Evolutionary conservation across 1,140 invertebrate genomes (phyloP).

Genomic region (Brachionus rubens): DNA sequence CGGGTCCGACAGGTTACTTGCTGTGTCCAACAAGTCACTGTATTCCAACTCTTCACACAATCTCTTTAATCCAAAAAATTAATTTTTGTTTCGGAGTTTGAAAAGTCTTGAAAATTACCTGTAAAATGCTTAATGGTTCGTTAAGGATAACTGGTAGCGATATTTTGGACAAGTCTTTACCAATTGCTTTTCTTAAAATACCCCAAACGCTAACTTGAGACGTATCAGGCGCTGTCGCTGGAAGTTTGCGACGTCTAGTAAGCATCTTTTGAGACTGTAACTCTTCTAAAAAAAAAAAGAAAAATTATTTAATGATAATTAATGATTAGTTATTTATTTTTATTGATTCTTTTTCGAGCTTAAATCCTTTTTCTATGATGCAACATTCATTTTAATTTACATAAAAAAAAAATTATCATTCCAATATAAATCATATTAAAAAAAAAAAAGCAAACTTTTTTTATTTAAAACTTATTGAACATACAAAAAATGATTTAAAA

Average conservation of each 20-base stretch:
- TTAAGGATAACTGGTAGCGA: conserved; percentile 60
- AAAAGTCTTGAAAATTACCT: conserved; percentile 49
- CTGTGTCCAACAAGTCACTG: conserved; percentile 58
- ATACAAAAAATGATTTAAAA: too few relatives aligned
- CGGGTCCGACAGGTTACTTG: conserved; percentile 54
- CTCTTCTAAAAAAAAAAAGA: conserved; percentile 18
- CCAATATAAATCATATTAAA: too few relatives aligned
- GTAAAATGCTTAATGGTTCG: conserved; percentile 58
- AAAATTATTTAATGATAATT: background rate
- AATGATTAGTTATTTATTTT: too few relatives aligned
- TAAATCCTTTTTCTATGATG: too few relatives aligned
- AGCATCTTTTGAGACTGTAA: conserved; percentile 55
- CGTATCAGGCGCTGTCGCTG: conserved; percentile 69
- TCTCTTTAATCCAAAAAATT: conserved; percentile 50
- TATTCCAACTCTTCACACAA: conserved; percentile 61
- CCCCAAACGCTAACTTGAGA: conserved; percentile 76
- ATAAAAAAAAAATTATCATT: conserved; percentile 30
- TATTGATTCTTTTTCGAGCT: too few relatives aligned
- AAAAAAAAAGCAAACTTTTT: too few relatives aligned
- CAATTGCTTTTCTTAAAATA: conserved; percentile 72
- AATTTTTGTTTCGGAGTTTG: background rate
- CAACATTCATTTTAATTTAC: too few relatives aligned
- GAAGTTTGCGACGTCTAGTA: conserved; percentile 70
- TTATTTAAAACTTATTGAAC: too few relatives aligned
- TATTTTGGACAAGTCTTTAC: conserved; percentile 65